Base-by-base conservation (phyloP, 35 echinoderm and acorn worm species). In the Patiria miniata region DNA sequence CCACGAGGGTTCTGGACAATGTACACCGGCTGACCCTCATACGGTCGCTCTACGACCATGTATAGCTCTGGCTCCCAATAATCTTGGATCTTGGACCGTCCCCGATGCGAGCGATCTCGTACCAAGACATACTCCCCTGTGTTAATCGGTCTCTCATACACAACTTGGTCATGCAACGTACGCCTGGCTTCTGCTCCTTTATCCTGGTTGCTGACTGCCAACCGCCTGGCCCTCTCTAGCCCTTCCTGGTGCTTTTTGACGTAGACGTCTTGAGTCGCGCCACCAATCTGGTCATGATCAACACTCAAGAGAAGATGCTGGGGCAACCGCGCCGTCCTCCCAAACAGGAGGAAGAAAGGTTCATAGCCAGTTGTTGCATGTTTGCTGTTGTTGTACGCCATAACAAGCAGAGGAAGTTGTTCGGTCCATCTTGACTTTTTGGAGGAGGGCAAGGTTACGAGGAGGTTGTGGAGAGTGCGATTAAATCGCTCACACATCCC, bases 321-420 rank as follows among this genome's bases (percentile, higher is more conserved):
- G 61, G 94, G 94, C 22, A 93, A 36, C 1, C 61, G 86, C 19
- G 90, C 87, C 7, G 87, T 91, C 16, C 95, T 69, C 5, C 91
- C 90, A 88, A 97, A 97, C 28, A 97, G 89, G 8, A 97, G 81
- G 37, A 90, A 93, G 61, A 77, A 56, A 5, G 91, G 95, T 1
- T 91, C 82, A 47, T 93, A 97, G 5, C 94, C 94, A 18, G 86
- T 97, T 2, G 90, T 76, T 7, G 86, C 77, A 76, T 93, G 94
- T 5, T 83, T 81, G 6, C 89, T 93, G 33, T 44, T 52, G 52
- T 89, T 95, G 58, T 95, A 95, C 6, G 89, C 81, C 52, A 86
- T 86, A 9, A 95, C 85, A 36, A 92, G 39, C 29, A 92, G 84
- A n/a, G 94, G 94, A 19, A 93, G 51, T 47, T 85, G 60, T 8